phyloP scores from a whole-genome alignment of 2,113 vertebrate genomes.

The Marmota monax region DNA sequence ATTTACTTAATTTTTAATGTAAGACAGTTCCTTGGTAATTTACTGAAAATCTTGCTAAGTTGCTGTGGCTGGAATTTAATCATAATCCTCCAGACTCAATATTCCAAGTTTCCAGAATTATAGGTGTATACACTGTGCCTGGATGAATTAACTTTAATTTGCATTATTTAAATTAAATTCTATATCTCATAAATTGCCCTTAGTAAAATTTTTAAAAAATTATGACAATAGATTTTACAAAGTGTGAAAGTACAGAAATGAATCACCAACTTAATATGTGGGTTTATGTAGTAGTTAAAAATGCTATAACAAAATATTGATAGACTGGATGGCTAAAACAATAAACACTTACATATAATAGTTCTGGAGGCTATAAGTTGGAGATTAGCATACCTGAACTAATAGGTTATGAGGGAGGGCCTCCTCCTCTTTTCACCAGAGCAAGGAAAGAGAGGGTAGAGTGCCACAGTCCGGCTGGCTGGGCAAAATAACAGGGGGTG shows the following conservation, averaged over 20 bases:
- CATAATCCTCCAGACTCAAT: too few species aligned
- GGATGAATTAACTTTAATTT: not conserved
- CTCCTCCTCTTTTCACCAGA: not conserved
- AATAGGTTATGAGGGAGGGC: not conserved
- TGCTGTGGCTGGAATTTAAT: too few species aligned
- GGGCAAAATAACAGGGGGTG: too few species aligned
- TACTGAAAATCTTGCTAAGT: too few species aligned
- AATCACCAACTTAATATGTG: not conserved
- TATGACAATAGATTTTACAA: not conserved
- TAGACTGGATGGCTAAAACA: not conserved
- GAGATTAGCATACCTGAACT: not conserved
- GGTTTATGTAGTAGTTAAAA: not conserved
- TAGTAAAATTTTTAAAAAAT: not conserved
- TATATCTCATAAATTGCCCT: not conserved
- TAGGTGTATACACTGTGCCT: too few species aligned
- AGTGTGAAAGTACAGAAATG: not conserved
- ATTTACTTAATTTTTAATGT: too few species aligned
- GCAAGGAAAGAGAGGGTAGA: not conserved
- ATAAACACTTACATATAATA: not conserved
- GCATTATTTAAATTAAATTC: not conserved
- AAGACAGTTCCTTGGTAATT: too few species aligned
- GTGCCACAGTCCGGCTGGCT: too few species aligned
- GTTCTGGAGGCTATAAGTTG: not conserved
- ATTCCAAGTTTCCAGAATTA: too few species aligned
- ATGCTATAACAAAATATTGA: not conserved